Percentiles rank a stretch among this genome's conserved stretches.
These are phyloP conservation scores for Spinibarbus caldwelli DNA, from an alignment of 2,797 vertebrate species.

Conservation along the genomic window DNA sequence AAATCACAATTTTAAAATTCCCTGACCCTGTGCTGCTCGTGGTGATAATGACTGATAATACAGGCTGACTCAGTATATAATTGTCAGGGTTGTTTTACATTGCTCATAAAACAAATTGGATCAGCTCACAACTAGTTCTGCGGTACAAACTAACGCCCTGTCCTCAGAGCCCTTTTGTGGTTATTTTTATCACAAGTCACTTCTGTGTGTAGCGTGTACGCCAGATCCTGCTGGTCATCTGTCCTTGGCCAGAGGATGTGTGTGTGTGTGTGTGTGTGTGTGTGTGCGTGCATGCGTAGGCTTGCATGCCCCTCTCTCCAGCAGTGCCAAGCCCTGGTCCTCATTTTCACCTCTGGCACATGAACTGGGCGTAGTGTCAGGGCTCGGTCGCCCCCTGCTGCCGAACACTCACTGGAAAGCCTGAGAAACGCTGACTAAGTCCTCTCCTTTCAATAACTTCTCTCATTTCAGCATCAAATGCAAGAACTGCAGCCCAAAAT, in stretches of 20 bases:
- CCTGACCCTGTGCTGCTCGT: not conserved
- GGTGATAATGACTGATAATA: not conserved
- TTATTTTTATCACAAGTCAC: slow-evolving; percentile 48
- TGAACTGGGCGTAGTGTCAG: slow-evolving; percentile 30
- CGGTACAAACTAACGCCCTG: not conserved
- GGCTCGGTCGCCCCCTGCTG: slow-evolving; percentile 38
- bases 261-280: not conserved
- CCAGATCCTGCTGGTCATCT: slow-evolving; percentile 31
- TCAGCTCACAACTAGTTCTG: not conserved
- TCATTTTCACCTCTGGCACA: slow-evolving; percentile 49
- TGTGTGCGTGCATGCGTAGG: not conserved
- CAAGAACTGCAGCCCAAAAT: slow-evolving; percentile 32
- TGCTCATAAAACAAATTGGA: not conserved
- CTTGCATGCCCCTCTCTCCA: slow-evolving; percentile 31
- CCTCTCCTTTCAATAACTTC: slow-evolving; percentile 5
- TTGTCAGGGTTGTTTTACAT: not conserved
- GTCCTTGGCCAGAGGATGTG: slow-evolving; percentile 50
- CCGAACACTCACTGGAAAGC: slow-evolving; percentile 30
- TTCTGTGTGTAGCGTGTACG: slow-evolving; percentile 2
- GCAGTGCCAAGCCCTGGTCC: slow-evolving; percentile 44
- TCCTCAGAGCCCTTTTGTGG: slow-evolving; percentile 23
- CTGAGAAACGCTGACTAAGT: slow-evolving; percentile 40
- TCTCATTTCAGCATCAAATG: slow-evolving; percentile 29
- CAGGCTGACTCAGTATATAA: not conserved
- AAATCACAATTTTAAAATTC: not conserved